Evolutionary conservation across 2,113 vertebrate species (phyloP).

Genomic region (Rafetus swinhoei): DNA sequence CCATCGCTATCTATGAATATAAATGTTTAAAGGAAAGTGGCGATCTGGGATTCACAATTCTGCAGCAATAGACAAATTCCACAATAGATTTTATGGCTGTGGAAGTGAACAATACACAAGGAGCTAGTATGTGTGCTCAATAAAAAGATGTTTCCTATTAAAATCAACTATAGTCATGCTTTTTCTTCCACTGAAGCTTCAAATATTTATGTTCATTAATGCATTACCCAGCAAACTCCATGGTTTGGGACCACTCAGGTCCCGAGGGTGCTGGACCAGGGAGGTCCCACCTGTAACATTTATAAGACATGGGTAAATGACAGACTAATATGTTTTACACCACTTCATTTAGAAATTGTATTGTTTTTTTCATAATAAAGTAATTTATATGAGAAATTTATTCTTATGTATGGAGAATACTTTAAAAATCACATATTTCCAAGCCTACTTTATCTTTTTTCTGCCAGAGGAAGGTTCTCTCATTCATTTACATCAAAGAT

Average conservation of each 20-base stretch:
- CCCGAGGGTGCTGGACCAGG: background rate
- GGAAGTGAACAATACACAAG: background rate
- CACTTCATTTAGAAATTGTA: background rate
- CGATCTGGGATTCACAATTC: background rate
- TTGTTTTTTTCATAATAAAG: background rate
- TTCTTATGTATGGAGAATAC: constrained; percentile 26
- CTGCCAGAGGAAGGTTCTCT: constrained; percentile 52
- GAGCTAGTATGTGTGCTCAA: background rate
- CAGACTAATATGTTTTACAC: background rate
- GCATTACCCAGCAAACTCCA: background rate
- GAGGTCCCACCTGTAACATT: background rate
- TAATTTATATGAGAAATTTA: constrained; percentile 23
- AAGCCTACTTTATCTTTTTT: background rate
- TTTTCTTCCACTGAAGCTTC: background rate
- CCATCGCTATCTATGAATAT: background rate
- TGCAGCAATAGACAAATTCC: background rate
- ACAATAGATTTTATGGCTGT: background rate
- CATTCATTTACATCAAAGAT: background rate
- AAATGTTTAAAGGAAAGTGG: background rate
- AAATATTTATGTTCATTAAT: background rate
- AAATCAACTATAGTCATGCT: background rate
- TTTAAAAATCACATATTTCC: constrained; percentile 27
- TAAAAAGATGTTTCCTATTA: background rate
- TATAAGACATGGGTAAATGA: background rate
- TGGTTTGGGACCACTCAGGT: no score